Evolutionary conservation across 2,797 vertebrate species (phyloP), one percentile per base, ranked within the genome.

Genomic region (Hozukius guyotensis): DNA sequence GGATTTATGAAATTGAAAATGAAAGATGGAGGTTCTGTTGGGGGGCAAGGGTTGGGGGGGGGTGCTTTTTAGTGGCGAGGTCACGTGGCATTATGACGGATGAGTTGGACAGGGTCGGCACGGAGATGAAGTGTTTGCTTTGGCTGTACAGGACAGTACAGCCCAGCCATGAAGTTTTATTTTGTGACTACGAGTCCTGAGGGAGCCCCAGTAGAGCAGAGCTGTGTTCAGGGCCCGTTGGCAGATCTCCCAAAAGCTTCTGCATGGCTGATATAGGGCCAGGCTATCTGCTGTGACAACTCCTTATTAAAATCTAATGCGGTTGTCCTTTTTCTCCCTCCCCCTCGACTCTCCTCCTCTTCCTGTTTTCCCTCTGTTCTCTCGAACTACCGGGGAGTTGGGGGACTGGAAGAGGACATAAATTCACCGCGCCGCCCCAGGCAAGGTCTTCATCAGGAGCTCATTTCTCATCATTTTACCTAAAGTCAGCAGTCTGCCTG

Each of bases 401-500:
- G 81, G 71, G 77, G 60, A 84, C 74, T 83, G 72, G 78, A 86
- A 82, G 78, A 87, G 90, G 92, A 93, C 94, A 95, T 94, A 94
- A 94, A 95, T 96, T 91, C 88, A 86, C 83, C 0, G 27, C 63
- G 83, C 71, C 12, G 90, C 95, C 91, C 60, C 80, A 92, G 94
- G 95, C 94, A 95, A 96, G 94, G 94, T 95, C 93, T 95, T 94
- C 90, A 93, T 92, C 90, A 90, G 86, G 73, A 73, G 76, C 88
- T 89, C 88, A 94, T 95, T 94, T 91, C 90, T 95, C 93, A 94
- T 90, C 83, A 93, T 93, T 94, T 95, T 92, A 90, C 90, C 88
- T 88, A 84, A 89, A 94, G 94, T 95, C 95, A 95, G 94, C 94
- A 93, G 86, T 92, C 86, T 87, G 88, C 84, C 85, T 77, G 38